Conservation (phyloP, 2,113 vertebrate species). For the Abramis brama region DNA sequence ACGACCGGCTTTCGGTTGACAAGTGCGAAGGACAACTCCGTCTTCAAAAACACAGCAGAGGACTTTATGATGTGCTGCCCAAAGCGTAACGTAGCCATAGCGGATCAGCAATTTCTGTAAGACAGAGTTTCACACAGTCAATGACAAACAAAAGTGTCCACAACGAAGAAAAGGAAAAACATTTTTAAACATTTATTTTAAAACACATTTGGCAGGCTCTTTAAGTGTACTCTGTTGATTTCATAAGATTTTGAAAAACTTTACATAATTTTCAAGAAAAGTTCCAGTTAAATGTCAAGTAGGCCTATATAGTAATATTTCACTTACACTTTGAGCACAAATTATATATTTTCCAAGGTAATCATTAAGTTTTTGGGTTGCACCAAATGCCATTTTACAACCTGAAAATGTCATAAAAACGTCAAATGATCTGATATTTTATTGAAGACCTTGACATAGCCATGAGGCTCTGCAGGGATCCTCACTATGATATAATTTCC, state of each 20-base stretch:
- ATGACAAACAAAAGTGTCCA: background rate
- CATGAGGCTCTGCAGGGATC: too few species aligned
- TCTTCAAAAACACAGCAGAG: conserved; percentile 83
- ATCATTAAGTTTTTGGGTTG: too few species aligned
- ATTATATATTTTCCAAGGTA: too few species aligned
- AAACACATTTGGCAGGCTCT: too few species aligned
- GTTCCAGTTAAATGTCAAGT: too few species aligned
- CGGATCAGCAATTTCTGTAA: conserved; percentile 47
- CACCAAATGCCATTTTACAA: background rate
- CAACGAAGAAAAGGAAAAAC: background rate
- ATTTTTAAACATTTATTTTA: too few species aligned
- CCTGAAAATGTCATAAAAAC: background rate
- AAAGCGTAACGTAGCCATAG: conserved; percentile 79
- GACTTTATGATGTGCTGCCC: conserved; percentile 87
- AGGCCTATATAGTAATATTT: too few species aligned
- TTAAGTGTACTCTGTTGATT: background rate
- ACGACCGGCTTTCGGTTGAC: conserved; percentile 89
- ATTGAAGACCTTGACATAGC: too few species aligned
- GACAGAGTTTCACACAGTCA: conserved; percentile 26
- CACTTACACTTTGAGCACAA: too few species aligned
- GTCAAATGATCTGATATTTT: background rate
- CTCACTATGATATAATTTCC: too few species aligned
- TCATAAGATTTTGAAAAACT: too few species aligned
- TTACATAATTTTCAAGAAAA: too few species aligned
- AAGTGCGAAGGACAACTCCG: conserved; percentile 84